Evolutionary conservation across 2,797 vertebrate genomes (phyloP).

Genomic region (Poecile montanus): DNA sequence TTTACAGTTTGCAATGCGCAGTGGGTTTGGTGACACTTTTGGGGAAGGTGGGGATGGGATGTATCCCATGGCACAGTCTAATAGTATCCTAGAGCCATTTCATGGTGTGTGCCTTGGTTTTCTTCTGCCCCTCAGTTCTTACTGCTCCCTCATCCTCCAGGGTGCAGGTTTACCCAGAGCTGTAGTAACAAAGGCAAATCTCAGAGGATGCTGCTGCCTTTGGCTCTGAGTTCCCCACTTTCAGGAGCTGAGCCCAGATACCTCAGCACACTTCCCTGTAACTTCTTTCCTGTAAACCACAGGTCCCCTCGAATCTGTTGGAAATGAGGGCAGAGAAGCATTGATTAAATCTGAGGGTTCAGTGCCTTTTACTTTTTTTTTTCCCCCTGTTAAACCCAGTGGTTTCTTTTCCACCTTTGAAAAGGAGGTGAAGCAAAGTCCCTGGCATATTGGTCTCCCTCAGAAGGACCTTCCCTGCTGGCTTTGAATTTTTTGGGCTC

Average conservation of each 20-base stretch:
- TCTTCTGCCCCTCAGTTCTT: not conserved
- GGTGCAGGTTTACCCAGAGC: not conserved
- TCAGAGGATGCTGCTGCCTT: not conserved
- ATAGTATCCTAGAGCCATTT: not conserved
- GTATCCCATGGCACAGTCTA: not conserved
- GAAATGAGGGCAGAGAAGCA: rapidly evolving
- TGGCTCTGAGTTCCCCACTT: not conserved
- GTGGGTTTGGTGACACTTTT: not conserved
- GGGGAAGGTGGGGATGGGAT: not conserved
- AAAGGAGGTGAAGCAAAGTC: not conserved
- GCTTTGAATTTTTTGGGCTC: not conserved
- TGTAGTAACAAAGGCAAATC: not conserved
- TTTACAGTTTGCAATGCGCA: rapidly evolving
- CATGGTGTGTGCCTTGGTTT: not conserved
- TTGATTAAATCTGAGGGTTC: not conserved
- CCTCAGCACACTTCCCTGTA: not conserved
- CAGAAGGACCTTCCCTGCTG: not conserved
- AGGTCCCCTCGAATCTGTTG: not conserved
- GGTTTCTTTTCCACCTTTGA: not conserved
- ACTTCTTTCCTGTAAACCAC: not conserved
- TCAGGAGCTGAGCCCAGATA: not conserved
- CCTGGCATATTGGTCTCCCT: not conserved
- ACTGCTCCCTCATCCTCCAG: not conserved
- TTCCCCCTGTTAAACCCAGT: rapidly evolving
- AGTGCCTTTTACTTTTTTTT: not conserved